Evolutionary conservation across 2,888 invertebrate species (phyloP), one percentile per base, ranked within the genome.

Genomic region (Trypoxylon attenuatum): DNA sequence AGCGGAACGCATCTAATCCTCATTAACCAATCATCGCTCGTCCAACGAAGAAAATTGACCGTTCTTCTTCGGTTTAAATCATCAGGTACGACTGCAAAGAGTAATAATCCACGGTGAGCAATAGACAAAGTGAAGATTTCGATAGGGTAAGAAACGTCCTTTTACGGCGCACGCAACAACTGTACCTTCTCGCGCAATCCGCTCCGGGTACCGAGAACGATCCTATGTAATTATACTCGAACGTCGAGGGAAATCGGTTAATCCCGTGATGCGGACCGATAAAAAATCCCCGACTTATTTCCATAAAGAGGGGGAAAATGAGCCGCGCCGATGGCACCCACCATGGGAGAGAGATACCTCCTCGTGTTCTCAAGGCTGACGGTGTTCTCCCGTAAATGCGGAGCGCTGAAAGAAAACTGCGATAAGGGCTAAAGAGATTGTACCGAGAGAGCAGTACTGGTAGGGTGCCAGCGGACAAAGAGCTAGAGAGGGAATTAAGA

Each of bases 401-500:
- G 51, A 51, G 42, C 53, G 60, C 56, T 47, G 71, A 49, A 69
- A 56, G 63, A 56, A 65, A 29, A 45, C 18, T 51, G 27, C 52
- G 65, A 59, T 52, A 59, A 57, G 59, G 43, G 46, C 45, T 62
- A 58, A 62, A 58, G 55, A 61, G 56, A 61, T 51, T n/a, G 22
- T n/a, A 21, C 15, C 6, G 13, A 19, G n/a, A 18, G n/a, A 29
- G 41, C 42, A 58, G 52, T 5, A 10, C 15, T 1, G 18, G 21
- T 2, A 13, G 18, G 42, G 2, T 39, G 16, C 10, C 27, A 19
- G 22, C n/a, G n/a, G n/a, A n/a, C n/a, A n/a, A n/a, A n/a, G n/a
- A n/a, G n/a, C n/a, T n/a, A n/a, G n/a, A n/a, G n/a, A n/a, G n/a
- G n/a, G n/a, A n/a, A n/a, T n/a, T n/a, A n/a, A n/a, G n/a, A n/a